Base-by-base conservation (phyloP, 1,140 invertebrate species). In the Carcinoscorpius rotundicauda region DNA sequence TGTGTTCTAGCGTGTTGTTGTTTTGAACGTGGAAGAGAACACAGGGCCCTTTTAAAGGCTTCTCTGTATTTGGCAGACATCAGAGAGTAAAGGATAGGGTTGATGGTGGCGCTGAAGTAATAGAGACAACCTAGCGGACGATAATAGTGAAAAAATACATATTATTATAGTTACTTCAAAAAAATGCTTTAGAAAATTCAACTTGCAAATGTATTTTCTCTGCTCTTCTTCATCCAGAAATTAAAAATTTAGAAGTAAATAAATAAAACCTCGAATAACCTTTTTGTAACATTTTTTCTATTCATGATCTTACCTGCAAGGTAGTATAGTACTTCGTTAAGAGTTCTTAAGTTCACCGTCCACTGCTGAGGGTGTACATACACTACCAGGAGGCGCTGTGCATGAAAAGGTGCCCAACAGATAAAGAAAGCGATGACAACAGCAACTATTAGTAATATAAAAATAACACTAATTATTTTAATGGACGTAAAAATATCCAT, bases 331-430 rank as follows among this genome's bases (percentile, higher is more conserved):
- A 65, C 50, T 63, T 68, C 67, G 52, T 68, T 68, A 6, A 59
- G 11, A 29, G 6, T 60, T 62, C 69, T 62, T 10, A 70, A 29
- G 8, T 10, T 6, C 6, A 52, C 53, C 4, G 69, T 60, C 69
- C 69, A 70, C 3, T 58, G 48, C 49, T 60, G 29, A 4, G 63
- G 52, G 10, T 78, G 80, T 4, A 83, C 81, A 73, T 89, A 89
- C 63, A 87, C 84, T 48, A 85, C 84, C 69, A 91, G 80, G 11
- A 93, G 78, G 10, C 91, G 76, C 76, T 93, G 91, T 48, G 86
- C 83, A 74, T 94, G 91, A 75, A 93, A 94, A 9, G 91, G 91
- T 3, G 89, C 89, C 91, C 91, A 94, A 76, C 90, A 93, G 29
- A 93, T 79, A 80, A 93, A 93, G 79, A 95, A 95, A 8, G 89